A percentile compares a stretch with the other conserved stretches of the same genome.
Conservation (phyloP, 2,113 vertebrate species). For the Dinomys branickii region DNA sequence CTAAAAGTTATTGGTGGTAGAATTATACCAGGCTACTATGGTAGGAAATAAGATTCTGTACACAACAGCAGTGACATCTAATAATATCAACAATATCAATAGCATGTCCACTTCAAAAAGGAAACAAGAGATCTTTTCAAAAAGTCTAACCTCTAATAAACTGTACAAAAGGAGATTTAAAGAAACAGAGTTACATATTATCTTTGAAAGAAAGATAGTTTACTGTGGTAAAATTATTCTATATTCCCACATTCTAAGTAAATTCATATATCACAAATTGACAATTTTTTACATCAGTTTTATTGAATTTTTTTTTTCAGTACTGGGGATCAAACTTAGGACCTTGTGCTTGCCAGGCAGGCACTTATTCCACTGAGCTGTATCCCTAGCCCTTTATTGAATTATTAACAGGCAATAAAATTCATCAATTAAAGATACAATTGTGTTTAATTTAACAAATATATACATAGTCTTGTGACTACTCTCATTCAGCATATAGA, state of each 20-base stretch:
- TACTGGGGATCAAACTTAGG: too few species aligned
- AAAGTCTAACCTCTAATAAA: neutral
- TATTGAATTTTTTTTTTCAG: too few species aligned
- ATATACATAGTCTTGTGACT: neutral
- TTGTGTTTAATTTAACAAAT: neutral
- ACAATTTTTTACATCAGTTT: neutral
- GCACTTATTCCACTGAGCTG: too few species aligned
- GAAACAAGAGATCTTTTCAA: neutral
- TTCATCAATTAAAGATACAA: neutral
- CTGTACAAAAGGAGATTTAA: neutral
- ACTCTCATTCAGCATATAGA: neutral
- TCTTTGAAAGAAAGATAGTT: neutral
- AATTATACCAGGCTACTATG: neutral
- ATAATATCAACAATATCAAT: neutral
- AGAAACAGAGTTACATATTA: neutral
- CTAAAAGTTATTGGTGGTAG: neutral
- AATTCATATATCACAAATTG: neutral
- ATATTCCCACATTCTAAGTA: neutral
- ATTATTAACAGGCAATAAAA: neutral
- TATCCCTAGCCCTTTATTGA: too few species aligned
- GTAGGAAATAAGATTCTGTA: too few species aligned
- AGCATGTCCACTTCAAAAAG: neutral
- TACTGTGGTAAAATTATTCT: neutral
- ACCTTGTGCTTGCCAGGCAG: too few species aligned
- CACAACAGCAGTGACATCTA: neutral